Evolutionary conservation across 2,888 invertebrate species (phyloP).

Genomic region (Formica aserva): DNA sequence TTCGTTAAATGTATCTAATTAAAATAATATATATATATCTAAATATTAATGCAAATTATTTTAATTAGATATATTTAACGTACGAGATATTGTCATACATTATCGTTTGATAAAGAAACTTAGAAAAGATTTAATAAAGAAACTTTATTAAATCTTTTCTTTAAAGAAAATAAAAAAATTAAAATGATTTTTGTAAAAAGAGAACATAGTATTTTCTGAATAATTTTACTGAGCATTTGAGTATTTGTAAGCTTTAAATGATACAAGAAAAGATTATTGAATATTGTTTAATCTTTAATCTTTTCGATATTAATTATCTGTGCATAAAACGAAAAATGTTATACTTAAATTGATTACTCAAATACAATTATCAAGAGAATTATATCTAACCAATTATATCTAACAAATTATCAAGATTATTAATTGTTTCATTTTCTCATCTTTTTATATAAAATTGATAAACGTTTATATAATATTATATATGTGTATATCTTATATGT

Average conservation of each 20-base stretch:
- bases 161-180: not conserved
- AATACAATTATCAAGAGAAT: not conserved
- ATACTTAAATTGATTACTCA: not conserved
- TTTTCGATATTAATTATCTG: not conserved
- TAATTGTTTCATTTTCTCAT: not conserved
- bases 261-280: not conserved
- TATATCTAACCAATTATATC: not conserved
- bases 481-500: not conserved
- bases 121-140: not conserved
- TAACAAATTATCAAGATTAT: not conserved
- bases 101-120: too few relatives aligned
- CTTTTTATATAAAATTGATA: not conserved
- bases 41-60: too few relatives aligned
- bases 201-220: not conserved
- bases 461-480: not conserved
- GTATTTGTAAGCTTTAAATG: not conserved
- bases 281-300: not conserved
- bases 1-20: not conserved
- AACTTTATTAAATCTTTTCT: not conserved
- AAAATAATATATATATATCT: not conserved
- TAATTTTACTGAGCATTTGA: not conserved
- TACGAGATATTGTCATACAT: too few relatives aligned
- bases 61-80: too few relatives aligned
- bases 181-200: not conserved
- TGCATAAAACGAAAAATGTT: not conserved